Base-by-base conservation (phyloP, 2,888 invertebrate species). In the Zonitis immaculata region DNA sequence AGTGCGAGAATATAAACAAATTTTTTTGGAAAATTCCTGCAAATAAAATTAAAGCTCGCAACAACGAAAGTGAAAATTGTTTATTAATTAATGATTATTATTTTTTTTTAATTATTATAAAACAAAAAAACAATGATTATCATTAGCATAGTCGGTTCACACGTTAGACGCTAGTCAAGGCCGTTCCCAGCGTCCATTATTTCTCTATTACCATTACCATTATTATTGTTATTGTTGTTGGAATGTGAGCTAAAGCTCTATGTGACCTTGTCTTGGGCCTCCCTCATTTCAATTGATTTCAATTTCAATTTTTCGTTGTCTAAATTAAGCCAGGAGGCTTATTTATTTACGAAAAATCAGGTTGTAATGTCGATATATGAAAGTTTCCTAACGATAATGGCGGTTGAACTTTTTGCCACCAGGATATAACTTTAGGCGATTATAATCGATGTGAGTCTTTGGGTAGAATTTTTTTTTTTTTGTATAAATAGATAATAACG, bases 321-420 rank as follows among this genome's bases (percentile, higher is more conserved):
- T 14, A 39, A 42, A 47, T 35, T 35, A n/a, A n/a, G n/a, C n/a
- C n/a, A n/a, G n/a, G n/a, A n/a, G n/a, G n/a, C n/a, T n/a, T n/a
- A n/a, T n/a, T n/a, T n/a, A n/a, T n/a, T n/a, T n/a, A n/a, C n/a
- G n/a, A n/a, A n/a, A 68, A 70, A 70, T 63, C 65, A 66, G 69
- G 68, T 69, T 70, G 68, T n/a, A n/a, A n/a, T n/a, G 68, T 67
- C 69, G 67, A n/a, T n/a, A 69, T 69, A 68, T 68, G 67, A 65
- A 66, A 66, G 66, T 66, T 68, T 68, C 57, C 68, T 69, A 71
- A 71, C 64, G 62, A 69, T 64, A 65, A 61, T 66, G 64, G 64
- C 65, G 66, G 69, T 68, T 66, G 66, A 63, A 62, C 66, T 66
- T 63, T 64, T 66, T 66, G 68, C 68, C 67, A 64, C 55, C 57